Evolutionary conservation across 1,140 invertebrate genomes (phyloP).

Genomic region (Phortica variegata): DNA sequence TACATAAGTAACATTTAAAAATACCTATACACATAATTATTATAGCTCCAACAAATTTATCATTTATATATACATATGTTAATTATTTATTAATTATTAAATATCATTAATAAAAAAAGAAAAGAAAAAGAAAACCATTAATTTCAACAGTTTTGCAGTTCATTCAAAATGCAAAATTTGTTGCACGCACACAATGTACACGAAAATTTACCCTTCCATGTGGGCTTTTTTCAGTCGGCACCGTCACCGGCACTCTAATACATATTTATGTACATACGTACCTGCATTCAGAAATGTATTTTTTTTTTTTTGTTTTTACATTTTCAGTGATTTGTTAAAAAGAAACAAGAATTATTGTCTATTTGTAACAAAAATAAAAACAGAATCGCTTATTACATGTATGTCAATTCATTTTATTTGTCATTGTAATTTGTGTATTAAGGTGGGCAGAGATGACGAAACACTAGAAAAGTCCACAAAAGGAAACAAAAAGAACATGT

Average conservation of each 20-base stretch:
- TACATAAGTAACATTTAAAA: slow-evolving; percentile 2
- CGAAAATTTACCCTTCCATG: not conserved
- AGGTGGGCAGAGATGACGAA: too few relatives aligned
- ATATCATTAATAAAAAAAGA: not conserved
- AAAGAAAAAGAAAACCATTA: not conserved
- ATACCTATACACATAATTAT: not conserved
- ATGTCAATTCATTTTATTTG: too few relatives aligned
- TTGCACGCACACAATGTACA: not conserved
- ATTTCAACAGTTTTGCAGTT: not conserved
- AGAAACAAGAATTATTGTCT: too few relatives aligned
- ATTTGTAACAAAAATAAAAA: too few relatives aligned
- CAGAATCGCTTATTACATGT: too few relatives aligned
- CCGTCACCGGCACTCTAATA: slow-evolving; percentile 17
- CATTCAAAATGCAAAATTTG: not conserved
- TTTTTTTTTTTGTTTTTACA: too few relatives aligned
- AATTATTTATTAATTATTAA: not conserved
- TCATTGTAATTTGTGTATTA: too few relatives aligned
- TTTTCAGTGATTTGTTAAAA: slow-evolving; percentile 28
- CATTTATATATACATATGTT: not conserved
- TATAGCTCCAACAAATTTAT: not conserved
- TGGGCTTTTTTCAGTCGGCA: not conserved
- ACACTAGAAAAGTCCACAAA: too few relatives aligned
- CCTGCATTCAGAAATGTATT: slow-evolving; percentile 28
- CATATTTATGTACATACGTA: slow-evolving; percentile 42
- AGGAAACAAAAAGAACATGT: too few relatives aligned